Base-by-base conservation (phyloP, 23 tunicate species). In the Clavelina lepadiformis region DNA sequence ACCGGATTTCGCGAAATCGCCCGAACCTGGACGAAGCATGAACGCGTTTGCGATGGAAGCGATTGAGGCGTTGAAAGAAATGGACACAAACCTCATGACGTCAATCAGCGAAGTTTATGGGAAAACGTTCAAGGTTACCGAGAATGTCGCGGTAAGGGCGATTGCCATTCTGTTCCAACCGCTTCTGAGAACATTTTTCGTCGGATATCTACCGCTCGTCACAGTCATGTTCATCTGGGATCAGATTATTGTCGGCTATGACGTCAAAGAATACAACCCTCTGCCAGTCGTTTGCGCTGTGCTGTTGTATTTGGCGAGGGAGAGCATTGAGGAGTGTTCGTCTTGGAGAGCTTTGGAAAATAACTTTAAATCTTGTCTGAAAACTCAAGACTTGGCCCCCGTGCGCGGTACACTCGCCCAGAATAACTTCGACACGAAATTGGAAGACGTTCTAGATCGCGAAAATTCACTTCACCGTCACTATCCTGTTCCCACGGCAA, bases 211-310 rank as follows among this genome's bases (percentile, higher is more conserved):
- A 2, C 71, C 82, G 33, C 51, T 86, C 15, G 80, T 71, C 2
- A 64, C 76, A 3, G 95, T 78, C 21, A 56, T 86, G 80, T 82
- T 44, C 47, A 29, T 72, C 4, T 86, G 77, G 75, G 95, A 86
- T 35, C 78, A 70, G 46, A 61, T 80, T 1, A 41, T 82, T 7
- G 50, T 71, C 36, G 79, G 85, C 25, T 46, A 35, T 45, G 85
- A 56, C 18, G 60, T 79, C 6, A 62, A 36, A 41, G 35, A 57
- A 19, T 78, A 54, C 28, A 78, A 77, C 62, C 79, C 95, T 25
- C 6, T 78, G 27, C 95, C 95, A 34, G 28, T 31, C 35, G 13
- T 86, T 2, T 61, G 76, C 38, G 80, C 85, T 3, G 22, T 60
- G 25, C 29, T 86, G 11, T 20, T 86, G 4, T 50, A 64, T 23